These are phyloP conservation scores for Zygothrica quintamaculata DNA, from an alignment of 2,888 invertebrate species.

Conservation along the genomic window DNA sequence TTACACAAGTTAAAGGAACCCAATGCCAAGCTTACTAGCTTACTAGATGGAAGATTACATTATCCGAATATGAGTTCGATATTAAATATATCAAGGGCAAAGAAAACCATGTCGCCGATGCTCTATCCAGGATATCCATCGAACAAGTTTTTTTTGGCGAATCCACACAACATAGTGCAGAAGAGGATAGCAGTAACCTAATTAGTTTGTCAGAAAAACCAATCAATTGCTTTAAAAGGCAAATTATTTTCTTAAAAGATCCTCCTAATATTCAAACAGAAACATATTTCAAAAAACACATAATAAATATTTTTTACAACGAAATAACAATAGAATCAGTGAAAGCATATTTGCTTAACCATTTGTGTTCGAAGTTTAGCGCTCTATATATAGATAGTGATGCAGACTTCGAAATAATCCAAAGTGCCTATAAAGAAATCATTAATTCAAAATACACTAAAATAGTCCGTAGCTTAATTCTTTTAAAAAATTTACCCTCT, in stretches of 20 bases:
- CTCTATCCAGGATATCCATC: conserved; percentile 4
- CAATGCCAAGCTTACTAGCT: too few relatives aligned
- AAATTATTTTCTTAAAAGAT: conserved; percentile 2
- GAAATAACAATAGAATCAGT: conserved; percentile 2
- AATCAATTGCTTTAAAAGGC: background rate
- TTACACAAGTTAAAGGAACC: too few relatives aligned
- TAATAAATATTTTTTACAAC: background rate
- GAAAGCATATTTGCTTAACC: conserved; percentile 7
- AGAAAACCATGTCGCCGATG: conserved; percentile 11
- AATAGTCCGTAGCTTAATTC: too few relatives aligned
- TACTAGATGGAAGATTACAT: background rate
- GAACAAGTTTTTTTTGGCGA: conserved; percentile 1
- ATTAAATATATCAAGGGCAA: conserved; percentile 12
- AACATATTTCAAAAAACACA: conserved; percentile 1
- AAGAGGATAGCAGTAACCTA: background rate
- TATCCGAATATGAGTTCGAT: conserved; percentile 6
- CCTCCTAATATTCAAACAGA: background rate
- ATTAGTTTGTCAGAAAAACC: background rate
- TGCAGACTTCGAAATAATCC: conserved; percentile 2
- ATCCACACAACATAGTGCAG: background rate
- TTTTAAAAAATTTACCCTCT: too few relatives aligned
- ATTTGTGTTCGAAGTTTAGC: conserved; percentile 5
- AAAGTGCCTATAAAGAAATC: conserved; percentile 1
- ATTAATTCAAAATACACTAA: background rate
- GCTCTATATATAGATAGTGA: conserved; percentile 1